A percentile compares a stretch with the other conserved stretches of the same genome.
phyloP scores from a whole-genome alignment of 2,888 invertebrate species.

The Melanargia galathea region DNA sequence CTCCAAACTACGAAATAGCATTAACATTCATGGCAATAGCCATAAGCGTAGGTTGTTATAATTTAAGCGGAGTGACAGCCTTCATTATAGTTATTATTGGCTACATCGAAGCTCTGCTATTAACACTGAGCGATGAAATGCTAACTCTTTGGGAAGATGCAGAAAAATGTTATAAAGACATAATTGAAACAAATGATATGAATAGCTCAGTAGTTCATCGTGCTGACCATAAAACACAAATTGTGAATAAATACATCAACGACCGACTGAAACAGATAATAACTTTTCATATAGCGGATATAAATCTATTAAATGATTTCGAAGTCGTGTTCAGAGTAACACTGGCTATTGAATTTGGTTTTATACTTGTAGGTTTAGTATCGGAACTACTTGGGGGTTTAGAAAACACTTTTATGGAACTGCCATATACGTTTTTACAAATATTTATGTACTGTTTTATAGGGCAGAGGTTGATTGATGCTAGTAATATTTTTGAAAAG shows the following conservation, averaged over 20 bases:
- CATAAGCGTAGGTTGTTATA: constrained; percentile 1
- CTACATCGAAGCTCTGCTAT: constrained; percentile 59
- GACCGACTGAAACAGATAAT: constrained; percentile 48
- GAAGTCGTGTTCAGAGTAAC: constrained; percentile 53
- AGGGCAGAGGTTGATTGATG: constrained; percentile 62
- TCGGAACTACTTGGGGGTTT: constrained; percentile 60
- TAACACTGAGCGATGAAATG: constrained; percentile 56
- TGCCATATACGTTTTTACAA: constrained; percentile 57
- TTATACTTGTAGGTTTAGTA: constrained; percentile 53
- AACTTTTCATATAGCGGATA: constrained; percentile 49
- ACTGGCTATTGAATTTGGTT: constrained; percentile 54
- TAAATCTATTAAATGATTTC: constrained; percentile 47
- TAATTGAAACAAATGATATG: constrained; percentile 4
- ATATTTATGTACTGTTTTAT: constrained; percentile 59
- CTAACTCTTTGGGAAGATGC: constrained; percentile 53
- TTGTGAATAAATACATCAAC: constrained; percentile 50
- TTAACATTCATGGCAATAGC: constrained; percentile 36
- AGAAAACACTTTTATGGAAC: constrained; percentile 56
- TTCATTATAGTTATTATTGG: constrained; percentile 55
- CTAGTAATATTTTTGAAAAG: constrained; percentile 51
- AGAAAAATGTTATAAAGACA: constrained; percentile 30
- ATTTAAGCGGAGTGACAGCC: constrained; percentile 38
- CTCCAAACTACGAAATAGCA: constrained; percentile 59
- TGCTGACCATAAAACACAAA: constrained; percentile 36
- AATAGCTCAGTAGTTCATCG: background rate